phyloP scores from a whole-genome alignment of 1,140 invertebrate species.

The Drosophila tropicalis region DNA sequence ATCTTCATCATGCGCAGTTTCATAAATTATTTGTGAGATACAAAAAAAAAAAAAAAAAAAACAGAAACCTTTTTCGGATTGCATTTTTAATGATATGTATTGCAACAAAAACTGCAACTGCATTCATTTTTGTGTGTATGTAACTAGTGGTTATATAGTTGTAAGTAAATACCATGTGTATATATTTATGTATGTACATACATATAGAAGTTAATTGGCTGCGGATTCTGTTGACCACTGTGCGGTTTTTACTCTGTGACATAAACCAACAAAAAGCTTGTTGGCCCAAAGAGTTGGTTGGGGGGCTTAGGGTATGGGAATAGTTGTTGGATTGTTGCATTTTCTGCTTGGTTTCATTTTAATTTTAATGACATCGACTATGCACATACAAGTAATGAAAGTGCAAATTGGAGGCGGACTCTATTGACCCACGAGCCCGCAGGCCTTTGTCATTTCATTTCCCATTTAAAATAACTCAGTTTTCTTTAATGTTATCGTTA shows the following conservation, averaged over 20 bases:
- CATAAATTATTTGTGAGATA: constrained; percentile 59
- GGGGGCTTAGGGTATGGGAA: neutral
- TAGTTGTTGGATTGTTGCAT: constrained; percentile 23
- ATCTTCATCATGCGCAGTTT: constrained; percentile 62
- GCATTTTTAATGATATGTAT: constrained; percentile 53
- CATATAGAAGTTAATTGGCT: constrained; percentile 15
- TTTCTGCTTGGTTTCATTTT: constrained; percentile 31
- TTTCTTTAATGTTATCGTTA: neutral
- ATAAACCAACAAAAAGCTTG: constrained; percentile 17
- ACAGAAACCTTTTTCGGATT: constrained; percentile 27
- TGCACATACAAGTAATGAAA: constrained; percentile 44
- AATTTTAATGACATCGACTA: constrained; percentile 27
- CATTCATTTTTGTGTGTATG: neutral
- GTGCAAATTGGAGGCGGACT: constrained; percentile 61
- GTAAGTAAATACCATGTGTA: constrained; percentile 1
- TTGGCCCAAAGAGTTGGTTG: constrained; percentile 1
- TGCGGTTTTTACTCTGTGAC: constrained; percentile 7
- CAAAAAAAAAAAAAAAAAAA: constrained; percentile 23
- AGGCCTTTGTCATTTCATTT: constrained; percentile 25
- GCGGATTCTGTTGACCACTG: constrained; percentile 18
- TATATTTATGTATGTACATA: no score
- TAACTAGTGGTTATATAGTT: neutral
- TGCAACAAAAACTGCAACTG: constrained; percentile 19
- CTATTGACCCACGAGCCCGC: constrained; percentile 21
- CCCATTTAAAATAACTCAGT: neutral